These are phyloP conservation scores for Entelurus aequoreus DNA, from an alignment of 2,113 vertebrate genomes.

Conservation along the genomic window DNA sequence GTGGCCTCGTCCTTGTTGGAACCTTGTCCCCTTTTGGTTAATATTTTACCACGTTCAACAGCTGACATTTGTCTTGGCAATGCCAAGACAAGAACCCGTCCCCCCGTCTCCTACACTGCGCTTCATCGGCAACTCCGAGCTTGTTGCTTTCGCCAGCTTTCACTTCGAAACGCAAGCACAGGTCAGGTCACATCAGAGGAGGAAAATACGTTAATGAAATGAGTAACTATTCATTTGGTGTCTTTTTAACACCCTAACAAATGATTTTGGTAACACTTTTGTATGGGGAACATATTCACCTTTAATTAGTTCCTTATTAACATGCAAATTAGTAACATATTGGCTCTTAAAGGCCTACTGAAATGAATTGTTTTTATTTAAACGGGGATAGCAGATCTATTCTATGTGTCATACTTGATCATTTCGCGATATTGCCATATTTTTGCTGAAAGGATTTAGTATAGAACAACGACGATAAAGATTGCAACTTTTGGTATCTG, in stretches of 20 bases:
- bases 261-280: background rate
- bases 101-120: background rate
- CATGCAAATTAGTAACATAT: no score
- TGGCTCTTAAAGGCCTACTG: no score
- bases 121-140: background rate
- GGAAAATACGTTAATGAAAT: background rate
- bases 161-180: background rate
- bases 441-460: no score
- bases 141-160: constrained; percentile 1
- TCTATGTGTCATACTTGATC: no score
- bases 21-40: constrained; percentile 1
- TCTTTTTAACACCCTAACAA: constrained; percentile 9
- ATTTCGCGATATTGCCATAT: no score
- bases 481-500: no score
- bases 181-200: background rate
- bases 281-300: no score
- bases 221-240: background rate
- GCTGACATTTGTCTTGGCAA: constrained; percentile 16
- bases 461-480: no score
- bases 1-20: background rate
- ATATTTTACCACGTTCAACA: constrained; percentile 18
- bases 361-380: no score
- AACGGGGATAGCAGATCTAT: no score
- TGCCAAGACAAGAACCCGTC: background rate
- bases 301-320: no score